Percentiles rank a stretch among this genome's conserved stretches.
phyloP scores from a whole-genome alignment of 2,797 vertebrate genomes.

The Kryptolebias ocellatus region DNA sequence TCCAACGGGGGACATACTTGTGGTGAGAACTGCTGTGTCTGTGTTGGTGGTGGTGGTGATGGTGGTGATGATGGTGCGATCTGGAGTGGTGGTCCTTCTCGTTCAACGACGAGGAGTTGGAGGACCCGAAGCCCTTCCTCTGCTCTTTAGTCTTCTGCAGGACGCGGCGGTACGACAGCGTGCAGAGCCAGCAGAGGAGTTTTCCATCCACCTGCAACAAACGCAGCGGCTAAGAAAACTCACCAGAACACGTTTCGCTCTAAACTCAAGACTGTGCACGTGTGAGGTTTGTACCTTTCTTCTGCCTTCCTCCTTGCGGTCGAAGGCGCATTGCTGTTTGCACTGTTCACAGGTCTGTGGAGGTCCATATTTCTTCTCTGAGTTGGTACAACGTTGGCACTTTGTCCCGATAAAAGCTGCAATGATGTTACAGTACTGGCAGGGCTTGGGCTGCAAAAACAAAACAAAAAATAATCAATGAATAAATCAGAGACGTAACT shows the following conservation, averaged over 20 bases:
- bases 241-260: background rate
- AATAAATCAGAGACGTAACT: background rate
- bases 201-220: constrained; percentile 93
- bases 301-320: constrained; percentile 95
- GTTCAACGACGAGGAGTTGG: constrained; percentile 92
- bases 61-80: constrained; percentile 90
- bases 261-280: background rate
- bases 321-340: constrained; percentile 98
- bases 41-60: constrained; percentile 63
- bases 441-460: constrained; percentile 92
- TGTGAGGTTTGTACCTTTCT: constrained; percentile 84
- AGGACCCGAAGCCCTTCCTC: constrained; percentile 94
- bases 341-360: constrained; percentile 98
- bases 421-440: constrained; percentile 99
- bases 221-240: background rate
- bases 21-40: constrained; percentile 91
- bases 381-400: constrained; percentile 98
- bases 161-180: constrained; percentile 96
- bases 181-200: constrained; percentile 97
- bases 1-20: constrained; percentile 84
- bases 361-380: constrained; percentile 98
- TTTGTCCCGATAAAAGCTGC: constrained; percentile 99
- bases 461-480: constrained; percentile 1
- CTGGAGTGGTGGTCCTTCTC: constrained; percentile 97
- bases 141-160: constrained; percentile 99